Evolutionary conservation across 2,888 invertebrate species (phyloP).

Genomic region (Orthosia cruda): DNA sequence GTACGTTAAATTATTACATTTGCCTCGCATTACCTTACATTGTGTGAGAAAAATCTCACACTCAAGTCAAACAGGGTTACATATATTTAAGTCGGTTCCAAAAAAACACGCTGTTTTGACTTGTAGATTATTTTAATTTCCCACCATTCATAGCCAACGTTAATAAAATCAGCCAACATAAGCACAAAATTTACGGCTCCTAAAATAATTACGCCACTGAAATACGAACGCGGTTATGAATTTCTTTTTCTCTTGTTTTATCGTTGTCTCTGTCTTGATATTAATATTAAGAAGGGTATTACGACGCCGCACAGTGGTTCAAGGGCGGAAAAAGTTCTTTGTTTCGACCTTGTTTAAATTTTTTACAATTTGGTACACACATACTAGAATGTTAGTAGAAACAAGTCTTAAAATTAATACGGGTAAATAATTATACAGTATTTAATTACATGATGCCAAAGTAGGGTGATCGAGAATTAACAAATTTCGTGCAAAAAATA

Average conservation of each 20-base stretch:
- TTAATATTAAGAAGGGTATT: constrained; percentile 64
- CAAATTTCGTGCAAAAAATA: too few relatives aligned
- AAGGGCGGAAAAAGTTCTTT: too few relatives aligned
- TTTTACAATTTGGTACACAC: too few relatives aligned
- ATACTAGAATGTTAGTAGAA: too few relatives aligned
- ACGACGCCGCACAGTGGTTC: constrained; percentile 56
- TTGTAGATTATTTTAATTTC: constrained; percentile 39
- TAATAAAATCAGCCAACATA: constrained; percentile 61
- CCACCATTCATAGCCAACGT: constrained; percentile 36
- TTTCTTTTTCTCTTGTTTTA: constrained; percentile 61
- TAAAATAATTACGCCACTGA: constrained; percentile 62
- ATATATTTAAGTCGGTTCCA: not conserved
- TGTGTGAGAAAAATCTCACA: not conserved
- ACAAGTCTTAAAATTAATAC: too few relatives aligned
- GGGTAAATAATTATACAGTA: too few relatives aligned
- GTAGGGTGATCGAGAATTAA: too few relatives aligned
- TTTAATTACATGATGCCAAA: too few relatives aligned
- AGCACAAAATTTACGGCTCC: constrained; percentile 57
- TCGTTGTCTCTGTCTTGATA: constrained; percentile 63
- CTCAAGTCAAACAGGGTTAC: not conserved
- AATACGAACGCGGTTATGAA: constrained; percentile 61
- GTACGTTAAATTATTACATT: not conserved
- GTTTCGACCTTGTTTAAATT: too few relatives aligned
- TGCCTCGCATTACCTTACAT: not conserved
- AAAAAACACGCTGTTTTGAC: constrained; percentile 15